phyloP scores from a whole-genome alignment of 1,140 invertebrate species.

The Drosophila chauvacae region DNA sequence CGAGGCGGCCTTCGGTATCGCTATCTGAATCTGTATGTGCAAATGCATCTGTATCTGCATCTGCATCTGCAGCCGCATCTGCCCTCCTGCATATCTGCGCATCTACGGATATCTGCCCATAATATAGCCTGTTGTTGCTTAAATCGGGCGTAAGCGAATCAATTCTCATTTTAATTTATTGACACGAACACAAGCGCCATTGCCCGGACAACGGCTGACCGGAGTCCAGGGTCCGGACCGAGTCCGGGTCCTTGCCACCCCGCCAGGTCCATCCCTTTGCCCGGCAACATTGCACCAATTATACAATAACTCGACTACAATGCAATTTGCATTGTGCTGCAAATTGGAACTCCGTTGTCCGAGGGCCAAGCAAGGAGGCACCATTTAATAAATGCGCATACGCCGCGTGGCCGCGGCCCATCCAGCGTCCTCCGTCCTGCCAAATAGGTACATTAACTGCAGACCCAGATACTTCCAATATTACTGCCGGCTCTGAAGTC shows the following conservation, averaged over 20 bases:
- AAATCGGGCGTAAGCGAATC: constrained; percentile 83
- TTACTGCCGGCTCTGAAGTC: constrained; percentile 12
- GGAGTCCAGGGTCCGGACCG: constrained; percentile 2
- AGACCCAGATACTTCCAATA: constrained; percentile 44
- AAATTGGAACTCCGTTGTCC: constrained; percentile 72
- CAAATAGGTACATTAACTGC: constrained; percentile 73
- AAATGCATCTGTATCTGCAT: constrained; percentile 33
- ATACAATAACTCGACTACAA: constrained; percentile 83
- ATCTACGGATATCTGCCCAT: constrained; percentile 68
- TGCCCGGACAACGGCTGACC: constrained; percentile 21
- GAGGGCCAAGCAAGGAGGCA: constrained; percentile 38
- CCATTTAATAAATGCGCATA: constrained; percentile 82
- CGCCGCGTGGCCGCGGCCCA: constrained; percentile 45
- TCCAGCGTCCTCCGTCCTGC: constrained; percentile 10
- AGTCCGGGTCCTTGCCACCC: constrained; percentile 14
- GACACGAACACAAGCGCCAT: constrained; percentile 71
- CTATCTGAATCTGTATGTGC: constrained; percentile 4
- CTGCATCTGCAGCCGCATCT: constrained; percentile 15
- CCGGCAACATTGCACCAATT: constrained; percentile 73
- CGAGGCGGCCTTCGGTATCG: constrained; percentile 8
- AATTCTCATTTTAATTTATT: constrained; percentile 83
- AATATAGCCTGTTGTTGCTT: constrained; percentile 78
- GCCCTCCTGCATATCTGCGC: constrained; percentile 39
- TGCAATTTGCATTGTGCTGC: constrained; percentile 79
- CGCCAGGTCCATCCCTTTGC: constrained; percentile 8